These are phyloP conservation scores for Phenacoccus solenopsis DNA, from an alignment of 1,140 invertebrate genomes.

Conservation along the genomic window DNA sequence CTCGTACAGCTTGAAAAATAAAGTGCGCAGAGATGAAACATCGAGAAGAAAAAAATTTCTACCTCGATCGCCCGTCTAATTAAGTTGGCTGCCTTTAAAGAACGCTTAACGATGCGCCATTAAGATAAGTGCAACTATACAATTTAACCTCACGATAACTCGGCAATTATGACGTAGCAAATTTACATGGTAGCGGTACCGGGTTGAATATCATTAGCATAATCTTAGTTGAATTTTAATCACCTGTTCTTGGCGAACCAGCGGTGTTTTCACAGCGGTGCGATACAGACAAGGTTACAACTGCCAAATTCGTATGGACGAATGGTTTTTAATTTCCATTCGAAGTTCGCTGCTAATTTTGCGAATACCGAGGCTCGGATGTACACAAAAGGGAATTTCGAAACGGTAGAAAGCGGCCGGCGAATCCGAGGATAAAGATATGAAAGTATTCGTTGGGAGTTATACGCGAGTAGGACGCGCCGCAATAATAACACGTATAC, in stretches of 20 bases:
- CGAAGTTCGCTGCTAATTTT: too few species aligned
- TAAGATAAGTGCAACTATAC: neutral
- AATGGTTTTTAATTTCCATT: too few species aligned
- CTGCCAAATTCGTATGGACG: too few species aligned
- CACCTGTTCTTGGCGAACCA: neutral
- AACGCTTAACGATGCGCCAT: neutral
- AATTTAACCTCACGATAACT: neutral
- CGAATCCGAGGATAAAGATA: neutral
- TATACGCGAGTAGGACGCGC: neutral
- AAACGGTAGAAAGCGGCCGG: neutral
- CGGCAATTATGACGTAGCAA: neutral
- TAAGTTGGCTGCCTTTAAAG: neutral
- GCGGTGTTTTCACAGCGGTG: too few species aligned
- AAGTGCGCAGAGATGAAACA: too few species aligned
- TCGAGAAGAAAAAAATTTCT: too few species aligned
- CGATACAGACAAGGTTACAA: too few species aligned
- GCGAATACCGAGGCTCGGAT: too few species aligned
- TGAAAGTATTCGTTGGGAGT: neutral
- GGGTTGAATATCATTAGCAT: neutral
- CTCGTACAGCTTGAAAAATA: too few species aligned
- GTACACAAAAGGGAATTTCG: neutral
- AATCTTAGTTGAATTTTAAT: slow-evolving; percentile 3
- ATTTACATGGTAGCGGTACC: neutral
- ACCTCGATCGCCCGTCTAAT: neutral
- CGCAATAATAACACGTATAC: neutral